Evolutionary conservation across 1,140 invertebrate species (phyloP).

Genomic region (Muscidifurax raptorellus): DNA sequence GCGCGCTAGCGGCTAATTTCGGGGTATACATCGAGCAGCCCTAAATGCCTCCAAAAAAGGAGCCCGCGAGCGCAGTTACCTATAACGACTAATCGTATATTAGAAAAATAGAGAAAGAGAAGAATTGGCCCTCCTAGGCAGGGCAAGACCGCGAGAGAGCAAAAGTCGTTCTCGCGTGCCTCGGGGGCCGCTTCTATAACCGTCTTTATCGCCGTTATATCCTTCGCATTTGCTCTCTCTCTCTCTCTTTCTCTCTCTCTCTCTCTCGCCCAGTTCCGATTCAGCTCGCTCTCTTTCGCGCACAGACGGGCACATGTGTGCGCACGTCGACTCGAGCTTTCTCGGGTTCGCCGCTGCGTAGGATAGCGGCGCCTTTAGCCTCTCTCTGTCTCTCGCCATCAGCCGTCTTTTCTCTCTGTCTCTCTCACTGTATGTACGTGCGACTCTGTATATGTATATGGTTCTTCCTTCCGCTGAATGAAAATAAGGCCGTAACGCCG

Average conservation of each 20-base stretch:
- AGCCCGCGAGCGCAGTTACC: background rate
- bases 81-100: background rate
- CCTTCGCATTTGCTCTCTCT: slow-evolving; percentile 8
- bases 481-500: background rate
- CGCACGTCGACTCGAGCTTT: slow-evolving; percentile 14
- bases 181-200: slow-evolving; percentile 29
- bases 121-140: background rate
- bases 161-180: slow-evolving; percentile 15
- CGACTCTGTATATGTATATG: background rate
- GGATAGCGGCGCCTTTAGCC: slow-evolving; percentile 27
- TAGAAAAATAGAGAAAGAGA: too few relatives aligned
- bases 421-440: background rate
- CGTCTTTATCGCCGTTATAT: slow-evolving; percentile 44
- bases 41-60: slow-evolving; percentile 39
- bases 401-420: background rate
- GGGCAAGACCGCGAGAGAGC: background rate
- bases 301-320: background rate
- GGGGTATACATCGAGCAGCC: slow-evolving; percentile 5
- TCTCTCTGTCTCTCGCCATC: background rate
- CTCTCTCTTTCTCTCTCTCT: background rate
- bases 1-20: slow-evolving; percentile 54
- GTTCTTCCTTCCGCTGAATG: slow-evolving; percentile 6
- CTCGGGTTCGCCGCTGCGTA: slow-evolving; percentile 45
- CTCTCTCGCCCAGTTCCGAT: slow-evolving; percentile 18
- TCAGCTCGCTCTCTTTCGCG: slow-evolving; percentile 8